phyloP scores from a whole-genome alignment of 2,888 invertebrate genomes.

The Platypus cylindrus region DNA sequence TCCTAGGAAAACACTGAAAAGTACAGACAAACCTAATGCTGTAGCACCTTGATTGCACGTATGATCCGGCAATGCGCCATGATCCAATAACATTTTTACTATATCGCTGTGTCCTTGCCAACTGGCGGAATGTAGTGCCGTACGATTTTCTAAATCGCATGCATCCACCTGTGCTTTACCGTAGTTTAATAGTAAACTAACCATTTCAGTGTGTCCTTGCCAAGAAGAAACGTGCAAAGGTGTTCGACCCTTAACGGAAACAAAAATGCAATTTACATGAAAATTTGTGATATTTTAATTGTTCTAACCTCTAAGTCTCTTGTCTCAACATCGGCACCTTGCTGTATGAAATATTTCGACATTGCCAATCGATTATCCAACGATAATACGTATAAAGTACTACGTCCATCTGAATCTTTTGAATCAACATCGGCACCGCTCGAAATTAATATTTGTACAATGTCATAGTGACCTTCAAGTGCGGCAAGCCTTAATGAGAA shows the following conservation, averaged over 20 bases:
- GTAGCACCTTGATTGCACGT: constrained; percentile 94
- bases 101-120: constrained; percentile 89
- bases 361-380: constrained; percentile 75
- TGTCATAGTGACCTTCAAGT: constrained; percentile 72
- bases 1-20: neutral
- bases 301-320: constrained; percentile 72
- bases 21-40: constrained; percentile 51
- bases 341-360: constrained; percentile 67
- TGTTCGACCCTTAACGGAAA: constrained; percentile 55
- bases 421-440: constrained; percentile 77
- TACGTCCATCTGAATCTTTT: constrained; percentile 83
- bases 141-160: constrained; percentile 73
- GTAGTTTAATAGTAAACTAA: constrained; percentile 60
- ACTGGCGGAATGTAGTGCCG: constrained; percentile 86
- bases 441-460: constrained; percentile 53
- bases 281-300: neutral
- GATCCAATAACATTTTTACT: constrained; percentile 64
- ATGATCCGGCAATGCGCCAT: constrained; percentile 75
- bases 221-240: constrained; percentile 83
- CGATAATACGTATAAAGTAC: constrained; percentile 83
- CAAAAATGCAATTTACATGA: neutral
- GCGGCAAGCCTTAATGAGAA: constrained; percentile 53
- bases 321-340: constrained; percentile 73
- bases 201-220: constrained; percentile 93
- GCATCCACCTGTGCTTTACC: constrained; percentile 82